A percentile compares a stretch with the other conserved stretches of the same genome.
phyloP scores from a whole-genome alignment of 2,888 invertebrate species.

The Apamea monoglypha region DNA sequence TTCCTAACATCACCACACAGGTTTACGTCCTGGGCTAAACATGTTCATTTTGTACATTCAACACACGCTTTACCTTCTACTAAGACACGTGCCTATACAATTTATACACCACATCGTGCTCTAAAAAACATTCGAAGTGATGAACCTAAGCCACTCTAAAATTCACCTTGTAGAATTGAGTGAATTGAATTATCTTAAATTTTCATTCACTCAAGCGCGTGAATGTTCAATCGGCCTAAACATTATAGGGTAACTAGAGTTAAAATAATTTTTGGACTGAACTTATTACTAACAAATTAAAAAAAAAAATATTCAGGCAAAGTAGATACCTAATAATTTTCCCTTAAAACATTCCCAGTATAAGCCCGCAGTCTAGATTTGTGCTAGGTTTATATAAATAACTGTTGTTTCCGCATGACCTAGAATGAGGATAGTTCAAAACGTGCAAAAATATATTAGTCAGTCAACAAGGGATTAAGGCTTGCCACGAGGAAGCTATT shows the following conservation, averaged over 20 bases:
- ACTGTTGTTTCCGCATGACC: too few species aligned
- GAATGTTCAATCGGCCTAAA: neutral
- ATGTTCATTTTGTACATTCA: neutral
- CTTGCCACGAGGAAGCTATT: neutral
- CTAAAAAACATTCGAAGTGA: slow-evolving; percentile 9
- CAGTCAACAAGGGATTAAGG: neutral
- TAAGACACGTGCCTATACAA: neutral
- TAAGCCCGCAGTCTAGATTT: too few species aligned
- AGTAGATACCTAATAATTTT: neutral
- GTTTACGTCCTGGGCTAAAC: neutral
- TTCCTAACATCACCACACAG: neutral
- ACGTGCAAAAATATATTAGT: too few species aligned
- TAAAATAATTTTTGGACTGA: neutral
- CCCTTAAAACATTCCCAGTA: too few species aligned
- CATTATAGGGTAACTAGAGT: neutral
- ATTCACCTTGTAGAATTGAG: neutral
- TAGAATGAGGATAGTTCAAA: neutral
- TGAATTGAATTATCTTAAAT: neutral
- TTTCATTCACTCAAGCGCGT: neutral
- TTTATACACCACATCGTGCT: neutral
- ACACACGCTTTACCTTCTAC: too few species aligned
- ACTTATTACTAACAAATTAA: neutral
- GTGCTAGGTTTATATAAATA: neutral
- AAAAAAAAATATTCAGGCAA: neutral
- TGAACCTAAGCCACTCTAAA: slow-evolving; percentile 6